phyloP scores from a whole-genome alignment of 2,888 invertebrate genomes.

The Leptura quadrifasciata region DNA sequence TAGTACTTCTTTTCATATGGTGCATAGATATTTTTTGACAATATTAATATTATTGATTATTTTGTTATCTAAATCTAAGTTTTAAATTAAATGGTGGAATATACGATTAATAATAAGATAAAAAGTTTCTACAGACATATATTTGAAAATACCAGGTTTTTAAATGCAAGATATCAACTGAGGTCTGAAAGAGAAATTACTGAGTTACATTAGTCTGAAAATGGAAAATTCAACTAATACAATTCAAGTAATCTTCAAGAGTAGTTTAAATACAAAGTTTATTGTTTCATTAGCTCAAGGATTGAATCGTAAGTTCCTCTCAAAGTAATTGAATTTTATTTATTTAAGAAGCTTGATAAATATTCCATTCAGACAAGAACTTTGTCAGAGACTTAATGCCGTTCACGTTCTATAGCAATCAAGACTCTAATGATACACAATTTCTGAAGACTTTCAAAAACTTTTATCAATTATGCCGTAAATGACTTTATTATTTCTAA shows the following conservation, averaged over 20 bases:
- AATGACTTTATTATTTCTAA: constrained; percentile 43
- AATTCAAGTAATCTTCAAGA: not conserved
- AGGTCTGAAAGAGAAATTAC: no score
- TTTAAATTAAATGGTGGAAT: no score
- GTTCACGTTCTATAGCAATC: constrained; percentile 50
- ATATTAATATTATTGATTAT: no score
- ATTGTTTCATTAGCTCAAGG: not conserved
- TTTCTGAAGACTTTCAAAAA: constrained; percentile 42
- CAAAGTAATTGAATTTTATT: not conserved
- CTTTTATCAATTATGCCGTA: constrained; percentile 44
- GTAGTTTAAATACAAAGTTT: not conserved
- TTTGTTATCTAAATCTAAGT: no score
- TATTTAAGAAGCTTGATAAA: constrained; percentile 33
- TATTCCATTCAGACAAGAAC: constrained; percentile 44
- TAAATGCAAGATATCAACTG: no score
- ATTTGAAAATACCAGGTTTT: no score
- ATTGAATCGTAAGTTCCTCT: constrained; percentile 1
- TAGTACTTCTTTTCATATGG: no score
- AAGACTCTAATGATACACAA: constrained; percentile 51
- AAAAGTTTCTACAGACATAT: no score
- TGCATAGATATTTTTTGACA: no score
- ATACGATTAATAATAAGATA: no score
- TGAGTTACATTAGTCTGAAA: no score
- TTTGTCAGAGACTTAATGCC: constrained; percentile 43
- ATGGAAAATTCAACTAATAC: not conserved